A percentile compares a stretch with the other conserved stretches of the same genome.
Conservation (phyloP, 2,797 vertebrate genomes). For the Neopelma chrysocephalum region DNA sequence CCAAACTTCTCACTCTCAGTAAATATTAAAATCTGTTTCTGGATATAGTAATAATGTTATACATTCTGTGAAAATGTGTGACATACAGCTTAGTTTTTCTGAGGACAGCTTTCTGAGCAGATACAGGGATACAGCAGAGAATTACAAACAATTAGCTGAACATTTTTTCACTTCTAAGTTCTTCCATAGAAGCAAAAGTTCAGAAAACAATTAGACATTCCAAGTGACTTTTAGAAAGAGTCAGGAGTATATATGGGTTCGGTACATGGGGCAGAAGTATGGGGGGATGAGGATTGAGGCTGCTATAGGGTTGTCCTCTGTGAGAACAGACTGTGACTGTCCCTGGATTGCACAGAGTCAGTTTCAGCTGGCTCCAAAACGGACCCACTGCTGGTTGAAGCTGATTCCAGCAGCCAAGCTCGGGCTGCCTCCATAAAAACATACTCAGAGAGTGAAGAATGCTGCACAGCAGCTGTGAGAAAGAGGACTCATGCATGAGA, state of each 20-base stretch:
- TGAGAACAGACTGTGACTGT: background rate
- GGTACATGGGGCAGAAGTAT: rapidly evolving
- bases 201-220: background rate
- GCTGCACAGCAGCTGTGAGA: background rate
- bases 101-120: constrained; percentile 3
- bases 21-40: background rate
- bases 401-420: background rate
- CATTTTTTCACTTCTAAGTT: background rate
- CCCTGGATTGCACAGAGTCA: background rate
- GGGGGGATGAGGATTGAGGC: rapidly evolving
- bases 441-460: background rate
- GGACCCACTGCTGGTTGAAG: background rate
- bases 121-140: background rate
- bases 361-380: background rate
- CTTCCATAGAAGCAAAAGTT: background rate
- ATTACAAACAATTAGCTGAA: constrained; percentile 27
- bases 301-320: background rate
- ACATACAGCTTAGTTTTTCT: background rate
- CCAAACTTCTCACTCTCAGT: background rate
- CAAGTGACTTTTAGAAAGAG: background rate
- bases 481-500: background rate
- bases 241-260: background rate
- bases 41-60: background rate
- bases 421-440: background rate
- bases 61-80: background rate